phyloP scores from a whole-genome alignment of 2,797 vertebrate species.

The Saguinus oedipus region DNA sequence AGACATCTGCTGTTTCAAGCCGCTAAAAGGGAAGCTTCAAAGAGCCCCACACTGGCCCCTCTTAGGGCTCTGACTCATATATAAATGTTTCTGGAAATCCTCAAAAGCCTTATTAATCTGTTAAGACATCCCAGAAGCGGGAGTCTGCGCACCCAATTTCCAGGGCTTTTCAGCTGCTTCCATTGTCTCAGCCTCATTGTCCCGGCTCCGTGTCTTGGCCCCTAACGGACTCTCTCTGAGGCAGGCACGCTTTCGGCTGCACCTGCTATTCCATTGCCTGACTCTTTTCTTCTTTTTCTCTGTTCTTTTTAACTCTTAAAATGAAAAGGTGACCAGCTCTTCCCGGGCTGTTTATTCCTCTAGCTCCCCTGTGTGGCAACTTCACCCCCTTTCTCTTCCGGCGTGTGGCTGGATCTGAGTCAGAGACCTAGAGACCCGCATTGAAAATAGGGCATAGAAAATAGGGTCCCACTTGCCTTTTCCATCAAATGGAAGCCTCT shows the following conservation, averaged over 20 bases:
- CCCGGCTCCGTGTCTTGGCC: not conserved
- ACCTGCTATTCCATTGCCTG: not conserved
- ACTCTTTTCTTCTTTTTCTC: not conserved
- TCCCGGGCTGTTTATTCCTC: not conserved
- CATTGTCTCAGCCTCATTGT: slow-evolving; percentile 50
- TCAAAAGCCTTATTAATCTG: slow-evolving; percentile 59
- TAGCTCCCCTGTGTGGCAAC: not conserved
- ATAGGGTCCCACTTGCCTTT: not conserved
- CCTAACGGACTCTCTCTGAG: slow-evolving; percentile 53
- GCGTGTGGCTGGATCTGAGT: not conserved
- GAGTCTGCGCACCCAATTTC: not conserved
- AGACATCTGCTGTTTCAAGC: slow-evolving; percentile 48
- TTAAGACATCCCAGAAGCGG: not conserved
- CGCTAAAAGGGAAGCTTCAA: slow-evolving; percentile 54
- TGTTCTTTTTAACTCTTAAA: slow-evolving; percentile 45
- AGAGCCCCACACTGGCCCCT: not conserved
- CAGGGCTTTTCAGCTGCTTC: slow-evolving; percentile 52
- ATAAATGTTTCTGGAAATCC: slow-evolving; percentile 65
- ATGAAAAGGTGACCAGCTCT: not conserved
- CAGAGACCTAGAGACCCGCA: not conserved
- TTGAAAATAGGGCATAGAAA: not conserved
- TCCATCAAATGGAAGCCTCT: not conserved
- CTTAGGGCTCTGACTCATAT: not conserved
- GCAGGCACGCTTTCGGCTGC: not conserved
- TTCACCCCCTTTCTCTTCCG: not conserved